Base-by-base conservation (phyloP, 2,888 invertebrate genomes). In the Coelogynopora nodosa region DNA sequence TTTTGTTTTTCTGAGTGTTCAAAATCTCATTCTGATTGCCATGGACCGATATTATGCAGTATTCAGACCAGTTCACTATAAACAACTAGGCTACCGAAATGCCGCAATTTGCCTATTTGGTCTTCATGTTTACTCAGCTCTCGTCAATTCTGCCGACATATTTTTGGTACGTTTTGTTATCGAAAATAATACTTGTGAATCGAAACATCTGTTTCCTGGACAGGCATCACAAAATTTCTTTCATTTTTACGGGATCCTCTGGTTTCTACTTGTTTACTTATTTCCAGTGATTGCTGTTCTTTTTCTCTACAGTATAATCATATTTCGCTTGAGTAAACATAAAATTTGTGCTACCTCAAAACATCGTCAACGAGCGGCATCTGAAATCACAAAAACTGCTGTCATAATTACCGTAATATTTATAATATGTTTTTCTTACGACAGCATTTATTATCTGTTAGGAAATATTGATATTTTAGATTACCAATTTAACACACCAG, bases 21-120 rank as follows among this genome's bases (percentile, higher is more conserved):
- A 85, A 82, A 85, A 85, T 84, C 29, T 85, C 0, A 29, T 85
- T 0, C 67, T 85, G 23, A 85, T 85, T n/a, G 85, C 67, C 0
- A 67, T 85, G 83, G 85, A 85, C 84, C 85, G 85, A 31, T 85
- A 85, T 28, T 80, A 31, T 80, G 85, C 85, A 0, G 85, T 85
- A 0, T 85, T 84, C 74, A 84, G 85, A 0, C 85, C 85, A 0
- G 67, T 85, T 1, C 30, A 23, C 23, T 85, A 85, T 28, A 85
- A 85, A 84, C 31, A 30, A 5, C 74, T 85, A 0, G 30, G 83
- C 0, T 85, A 81, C 28, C 85, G 85, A 23, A 80, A 82, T 27
- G 85, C 82, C 18, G 85, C 85, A 0, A 2, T 85, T 30, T 80
- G 30, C n/a, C 74, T 85, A 0, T 0, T 84, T n/a, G 18, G 13